Percentiles rank a stretch among this genome's conserved stretches.
These are phyloP conservation scores for Drosophila helvetica DNA, from an alignment of 2,888 invertebrate species.

Conservation along the genomic window DNA sequence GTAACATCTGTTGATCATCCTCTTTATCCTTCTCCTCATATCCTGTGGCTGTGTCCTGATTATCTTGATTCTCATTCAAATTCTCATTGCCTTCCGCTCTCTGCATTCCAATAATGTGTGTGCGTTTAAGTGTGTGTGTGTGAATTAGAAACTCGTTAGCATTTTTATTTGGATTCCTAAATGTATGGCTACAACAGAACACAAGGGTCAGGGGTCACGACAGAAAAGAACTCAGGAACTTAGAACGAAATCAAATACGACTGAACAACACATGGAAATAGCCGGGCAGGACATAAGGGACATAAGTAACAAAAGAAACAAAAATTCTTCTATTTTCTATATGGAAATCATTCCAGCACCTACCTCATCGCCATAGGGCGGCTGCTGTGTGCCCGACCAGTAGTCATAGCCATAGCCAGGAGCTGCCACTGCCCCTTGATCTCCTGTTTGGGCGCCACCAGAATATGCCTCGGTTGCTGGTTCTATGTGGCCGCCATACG, in stretches of 20 bases:
- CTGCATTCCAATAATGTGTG: constrained; percentile 41
- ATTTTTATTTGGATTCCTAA: constrained; percentile 14
- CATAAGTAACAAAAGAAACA: background rate
- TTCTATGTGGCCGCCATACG: constrained; percentile 22
- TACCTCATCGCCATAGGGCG: constrained; percentile 69
- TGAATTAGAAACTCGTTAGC: constrained; percentile 64
- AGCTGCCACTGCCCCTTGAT: constrained; percentile 11
- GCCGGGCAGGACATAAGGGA: background rate
- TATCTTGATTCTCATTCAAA: constrained; percentile 15
- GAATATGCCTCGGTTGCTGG: constrained; percentile 9
- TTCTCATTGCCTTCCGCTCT: constrained; percentile 16
- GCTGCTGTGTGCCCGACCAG: constrained; percentile 68
- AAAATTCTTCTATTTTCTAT: background rate
- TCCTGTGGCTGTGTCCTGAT: constrained; percentile 2
- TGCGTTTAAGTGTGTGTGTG: constrained; percentile 32
- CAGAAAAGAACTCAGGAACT: constrained; percentile 7
- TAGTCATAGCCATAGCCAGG: constrained; percentile 66
- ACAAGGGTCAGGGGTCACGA: constrained; percentile 9
- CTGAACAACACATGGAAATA: background rate
- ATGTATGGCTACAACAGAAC: constrained; percentile 14
- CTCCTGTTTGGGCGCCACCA: constrained; percentile 2
- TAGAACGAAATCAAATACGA: background rate
- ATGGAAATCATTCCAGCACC: constrained; percentile 29
- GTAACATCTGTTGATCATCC: background rate
- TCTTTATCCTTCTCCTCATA: background rate